Evolutionary conservation across 2,113 vertebrate species (phyloP), one percentile per base, ranked within the genome.

Genomic region (Gadus macrocephalus): DNA sequence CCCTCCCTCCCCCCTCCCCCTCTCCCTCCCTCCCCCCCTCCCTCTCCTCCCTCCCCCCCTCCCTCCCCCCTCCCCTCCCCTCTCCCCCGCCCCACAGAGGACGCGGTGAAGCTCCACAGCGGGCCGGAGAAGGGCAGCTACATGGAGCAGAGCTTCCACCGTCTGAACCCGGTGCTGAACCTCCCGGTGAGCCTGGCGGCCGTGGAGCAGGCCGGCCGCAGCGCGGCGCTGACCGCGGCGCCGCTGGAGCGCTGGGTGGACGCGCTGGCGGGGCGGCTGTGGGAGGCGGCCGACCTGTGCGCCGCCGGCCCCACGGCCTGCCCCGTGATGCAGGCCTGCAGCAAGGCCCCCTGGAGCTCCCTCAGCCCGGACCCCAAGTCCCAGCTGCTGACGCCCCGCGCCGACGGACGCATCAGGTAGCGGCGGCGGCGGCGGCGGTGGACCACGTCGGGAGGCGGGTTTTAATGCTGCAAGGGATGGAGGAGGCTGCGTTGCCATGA

Each of bases 121-220:
- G 97, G 97, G 2, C 97, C 97, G 0, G 87, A 82, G 0, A 97
- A 95, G 86, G 96, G 94, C n/a, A 91, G 96, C 16, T 99, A 99
- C 91, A 98, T 98, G 96, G 97, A 99, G 89, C 97, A 98, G 90
- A 99, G 95, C 69, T 99, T 99, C 91, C 97, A 98, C 62, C 94
- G 96, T 71, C 92, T 99, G 74, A 98, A 97, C 85, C 94, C 96
- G 0, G 93, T 98, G 35, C 92, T 99, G 49, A 96, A 96, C 80
- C 92, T 98, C 82, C 96, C 96, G 0, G 76, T 96, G 69, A 93
- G 88, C 42, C 85, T 94, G 0, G 89, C 90, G 2, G 93, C 91
- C 7, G 77, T 93, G 75, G 96, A 98, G 72, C 94, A 94, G 83
- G 94, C 96, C 3, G 90, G 91, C 78, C 91, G 89, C 83, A 96